Conservation (phyloP, 2,113 vertebrate genomes). For the Turnix velox region DNA sequence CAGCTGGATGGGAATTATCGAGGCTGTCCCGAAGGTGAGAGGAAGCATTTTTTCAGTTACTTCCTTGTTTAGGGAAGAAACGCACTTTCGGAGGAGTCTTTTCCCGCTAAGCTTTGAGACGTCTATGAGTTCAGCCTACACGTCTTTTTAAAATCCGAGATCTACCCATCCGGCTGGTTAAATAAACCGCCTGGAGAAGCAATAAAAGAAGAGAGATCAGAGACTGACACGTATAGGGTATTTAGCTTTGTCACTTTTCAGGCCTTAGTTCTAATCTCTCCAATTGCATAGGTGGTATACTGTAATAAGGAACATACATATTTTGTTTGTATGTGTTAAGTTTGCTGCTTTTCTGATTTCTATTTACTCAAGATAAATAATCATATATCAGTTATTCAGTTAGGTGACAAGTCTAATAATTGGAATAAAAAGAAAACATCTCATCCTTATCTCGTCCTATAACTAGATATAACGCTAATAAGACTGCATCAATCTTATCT, state of each 20-base stretch:
- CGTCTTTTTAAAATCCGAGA: neutral
- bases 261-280: constrained; percentile 58
- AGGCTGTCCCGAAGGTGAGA: neutral
- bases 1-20: neutral
- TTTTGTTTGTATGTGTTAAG: constrained; percentile 75
- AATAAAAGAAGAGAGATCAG: neutral
- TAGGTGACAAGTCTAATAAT: constrained; percentile 86
- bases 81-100: neutral
- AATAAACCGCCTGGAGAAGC: neutral
- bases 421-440: constrained; percentile 84
- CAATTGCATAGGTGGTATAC: constrained; percentile 66
- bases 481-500: constrained; percentile 96
- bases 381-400: constrained; percentile 84
- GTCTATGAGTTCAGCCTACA: neutral
- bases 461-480: constrained; percentile 89
- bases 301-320: constrained; percentile 66
- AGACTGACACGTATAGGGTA: neutral
- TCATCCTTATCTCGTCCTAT: constrained; percentile 81
- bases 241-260: constrained; percentile 4
- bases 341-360: constrained; percentile 81
- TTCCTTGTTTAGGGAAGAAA: neutral
- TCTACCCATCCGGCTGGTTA: neutral
- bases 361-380: constrained; percentile 85
- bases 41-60: neutral
- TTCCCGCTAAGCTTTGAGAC: neutral